A percentile compares a stretch with the other conserved stretches of the same genome.
Evolutionary conservation across 2,888 invertebrate genomes (phyloP).

Genomic region (Tenodera sinensis): DNA sequence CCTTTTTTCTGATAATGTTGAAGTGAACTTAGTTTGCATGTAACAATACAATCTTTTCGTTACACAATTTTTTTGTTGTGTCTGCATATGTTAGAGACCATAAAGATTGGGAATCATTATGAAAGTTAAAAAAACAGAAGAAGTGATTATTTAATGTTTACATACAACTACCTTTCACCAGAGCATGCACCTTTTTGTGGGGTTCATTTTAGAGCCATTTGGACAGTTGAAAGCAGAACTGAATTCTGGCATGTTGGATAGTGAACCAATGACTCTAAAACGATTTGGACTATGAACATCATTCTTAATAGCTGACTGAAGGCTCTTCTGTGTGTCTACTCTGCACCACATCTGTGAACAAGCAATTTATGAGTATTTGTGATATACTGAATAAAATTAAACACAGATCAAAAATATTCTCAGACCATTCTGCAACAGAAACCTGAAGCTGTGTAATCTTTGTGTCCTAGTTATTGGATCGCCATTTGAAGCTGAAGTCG

Average conservation of each 20-base stretch:
- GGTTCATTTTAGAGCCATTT: constrained; percentile 35
- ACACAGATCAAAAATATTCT: background rate
- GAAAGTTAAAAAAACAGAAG: too few relatives aligned
- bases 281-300: constrained; percentile 29
- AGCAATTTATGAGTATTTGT: background rate
- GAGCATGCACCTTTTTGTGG: constrained; percentile 34
- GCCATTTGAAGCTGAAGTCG: too few relatives aligned
- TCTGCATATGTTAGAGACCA: too few relatives aligned
- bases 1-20: too few relatives aligned
- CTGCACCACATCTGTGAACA: constrained; percentile 31
- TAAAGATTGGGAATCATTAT: too few relatives aligned
- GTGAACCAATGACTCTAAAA: constrained; percentile 33
- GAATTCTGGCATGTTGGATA: constrained; percentile 36
- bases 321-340: constrained; percentile 18
- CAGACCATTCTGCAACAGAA: too few relatives aligned
- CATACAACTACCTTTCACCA: constrained; percentile 15
- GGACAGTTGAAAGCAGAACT: constrained; percentile 33
- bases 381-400: background rate
- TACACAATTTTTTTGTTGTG: too few relatives aligned
- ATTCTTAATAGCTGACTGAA: constrained; percentile 10
- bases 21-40: too few relatives aligned
- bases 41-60: too few relatives aligned
- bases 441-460: too few relatives aligned
- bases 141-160: too few relatives aligned
- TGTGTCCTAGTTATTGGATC: too few relatives aligned